Conservation (phyloP, 2,797 vertebrate species). For the Phalloptychus januarius region DNA sequence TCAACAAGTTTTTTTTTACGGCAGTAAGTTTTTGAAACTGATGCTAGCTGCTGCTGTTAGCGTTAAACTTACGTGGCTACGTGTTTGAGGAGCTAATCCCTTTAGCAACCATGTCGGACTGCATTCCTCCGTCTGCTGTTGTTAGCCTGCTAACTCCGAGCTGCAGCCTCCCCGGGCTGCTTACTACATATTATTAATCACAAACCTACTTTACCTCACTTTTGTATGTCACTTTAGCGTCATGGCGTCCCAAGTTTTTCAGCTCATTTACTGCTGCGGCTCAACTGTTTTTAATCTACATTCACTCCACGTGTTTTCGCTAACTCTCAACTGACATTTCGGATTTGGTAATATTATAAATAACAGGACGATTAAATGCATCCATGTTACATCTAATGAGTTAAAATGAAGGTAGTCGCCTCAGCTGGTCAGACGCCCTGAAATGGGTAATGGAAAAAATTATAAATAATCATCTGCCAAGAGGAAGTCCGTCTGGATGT, state of each 20-base stretch:
- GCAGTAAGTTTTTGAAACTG: conserved; percentile 20
- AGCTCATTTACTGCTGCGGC: neutral
- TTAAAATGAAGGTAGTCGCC: neutral
- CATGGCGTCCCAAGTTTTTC: neutral
- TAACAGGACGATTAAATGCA: neutral
- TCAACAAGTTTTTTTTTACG: neutral
- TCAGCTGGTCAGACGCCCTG: neutral
- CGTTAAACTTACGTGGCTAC: conserved; percentile 27
- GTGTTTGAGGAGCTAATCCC: conserved; percentile 37
- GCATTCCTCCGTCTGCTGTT: neutral
- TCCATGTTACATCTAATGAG: neutral
- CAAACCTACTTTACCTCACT: neutral
- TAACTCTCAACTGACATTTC: neutral
- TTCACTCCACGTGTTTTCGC: conserved; percentile 1
- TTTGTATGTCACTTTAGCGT: neutral
- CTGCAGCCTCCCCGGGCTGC: neutral
- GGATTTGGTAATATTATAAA: neutral
- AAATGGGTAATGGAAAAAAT: neutral
- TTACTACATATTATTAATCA: neutral
- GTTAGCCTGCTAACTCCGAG: neutral
- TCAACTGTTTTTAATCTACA: neutral
- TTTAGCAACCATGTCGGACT: conserved; percentile 11
- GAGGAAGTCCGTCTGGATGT: conserved; percentile 9
- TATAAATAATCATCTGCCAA: neutral
- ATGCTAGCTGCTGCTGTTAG: conserved; percentile 28